A percentile compares a stretch with the other conserved stretches of the same genome.
phyloP scores from a whole-genome alignment of 2,888 invertebrate species.

The Odontocolon sp. region DNA sequence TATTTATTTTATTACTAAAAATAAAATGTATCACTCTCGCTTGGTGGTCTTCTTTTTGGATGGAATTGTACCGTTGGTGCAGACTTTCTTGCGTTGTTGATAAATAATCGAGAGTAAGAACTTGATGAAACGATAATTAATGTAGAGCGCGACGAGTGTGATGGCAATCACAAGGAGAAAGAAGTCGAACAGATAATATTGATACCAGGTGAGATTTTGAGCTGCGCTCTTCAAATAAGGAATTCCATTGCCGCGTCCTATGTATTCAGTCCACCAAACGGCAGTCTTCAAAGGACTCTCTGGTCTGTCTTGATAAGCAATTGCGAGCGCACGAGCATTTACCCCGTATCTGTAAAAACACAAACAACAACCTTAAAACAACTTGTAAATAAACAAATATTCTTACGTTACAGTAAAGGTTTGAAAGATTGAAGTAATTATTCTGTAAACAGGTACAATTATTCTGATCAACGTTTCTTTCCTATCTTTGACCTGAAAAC shows the following conservation, averaged over 20 bases:
- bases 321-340: constrained; percentile 63
- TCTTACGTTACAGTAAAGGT: background rate
- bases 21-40: constrained; percentile 28
- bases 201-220: constrained; percentile 66
- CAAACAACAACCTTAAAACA: background rate
- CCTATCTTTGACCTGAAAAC: too few relatives aligned
- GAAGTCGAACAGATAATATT: constrained; percentile 68
- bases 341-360: constrained; percentile 56
- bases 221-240: constrained; percentile 63
- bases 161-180: constrained; percentile 40
- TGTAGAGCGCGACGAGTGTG: constrained; percentile 46
- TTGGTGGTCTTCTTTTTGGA: constrained; percentile 28
- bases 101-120: constrained; percentile 19
- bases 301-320: constrained; percentile 64
- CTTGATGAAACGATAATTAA: constrained; percentile 55
- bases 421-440: too few relatives aligned
- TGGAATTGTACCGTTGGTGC: background rate
- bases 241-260: constrained; percentile 64
- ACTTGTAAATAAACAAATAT: too few relatives aligned
- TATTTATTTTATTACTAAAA: too few relatives aligned
- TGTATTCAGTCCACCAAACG: constrained; percentile 67
- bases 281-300: constrained; percentile 61
- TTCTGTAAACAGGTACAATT: too few relatives aligned
- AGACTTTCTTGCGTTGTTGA: background rate
- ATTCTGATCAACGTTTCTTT: too few relatives aligned